Evolutionary conservation across 2,113 vertebrate genomes (phyloP), one percentile per base, ranked within the genome.

Genomic region (Microtus ochrogaster): DNA sequence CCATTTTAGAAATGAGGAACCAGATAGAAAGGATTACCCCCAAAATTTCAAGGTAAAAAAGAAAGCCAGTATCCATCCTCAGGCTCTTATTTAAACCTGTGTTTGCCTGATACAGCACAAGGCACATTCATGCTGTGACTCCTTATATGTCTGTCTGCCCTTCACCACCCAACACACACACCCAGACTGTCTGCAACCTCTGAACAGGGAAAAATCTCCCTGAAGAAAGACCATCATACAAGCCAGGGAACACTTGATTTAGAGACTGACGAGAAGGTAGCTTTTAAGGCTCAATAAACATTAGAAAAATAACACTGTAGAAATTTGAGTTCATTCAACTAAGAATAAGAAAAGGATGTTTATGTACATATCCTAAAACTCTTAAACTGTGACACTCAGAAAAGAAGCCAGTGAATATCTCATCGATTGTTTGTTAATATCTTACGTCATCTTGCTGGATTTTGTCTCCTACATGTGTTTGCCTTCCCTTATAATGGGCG

Each of bases 1-100:
- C n/a, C 47, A 91, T 93, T 93, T 95, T 63, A 63, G 61, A 95
- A 52, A 91, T 76, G 77, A 70, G 76, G 26, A 89, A 86, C 26
- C 55, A 95, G 47, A 28, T 19, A 82, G 2, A 79, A 22, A 94
- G 3, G 61, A 94, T 63, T 86, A 82, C 24, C 26, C 22, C 30
- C 8, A 52, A 55, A 11, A 90, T 33, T n/a, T 21, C 11, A 77
- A 55, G 28, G 36, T 78, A 91, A 82, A 49, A 28, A 39, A 68
- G 49, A 36, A 61, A 85, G 92, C 1, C 24, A 82, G 26, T 39
- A 39, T 28, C 22, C 14, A 90, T 55, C 36, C 9, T 73, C 4
- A 44, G 14, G 36, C 7, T 58, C 16, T 55, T n/a, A 55, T 30
- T 36, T 39, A 66, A 91, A 24, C 0, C 22, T 19, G 0, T 41